Percentiles rank a stretch among this genome's conserved stretches.
These are phyloP conservation scores for Baccha elongata DNA, from an alignment of 2,888 invertebrate genomes.

Conservation along the genomic window DNA sequence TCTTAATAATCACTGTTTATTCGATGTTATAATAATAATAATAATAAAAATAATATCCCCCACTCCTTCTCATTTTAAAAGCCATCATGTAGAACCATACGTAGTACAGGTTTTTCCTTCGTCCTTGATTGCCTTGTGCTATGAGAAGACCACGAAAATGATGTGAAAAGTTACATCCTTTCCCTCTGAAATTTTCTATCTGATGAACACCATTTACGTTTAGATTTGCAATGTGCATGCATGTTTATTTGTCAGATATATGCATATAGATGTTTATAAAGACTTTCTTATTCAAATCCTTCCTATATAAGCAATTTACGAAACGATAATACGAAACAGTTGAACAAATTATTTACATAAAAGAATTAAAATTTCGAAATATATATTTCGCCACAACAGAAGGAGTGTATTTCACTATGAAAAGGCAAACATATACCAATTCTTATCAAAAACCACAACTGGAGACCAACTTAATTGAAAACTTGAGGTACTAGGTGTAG, in stretches of 20 bases:
- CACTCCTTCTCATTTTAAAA: neutral
- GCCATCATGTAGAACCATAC: neutral
- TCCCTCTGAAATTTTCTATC: conserved; percentile 14
- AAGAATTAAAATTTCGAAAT: conserved; percentile 62
- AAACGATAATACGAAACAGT: conserved; percentile 44
- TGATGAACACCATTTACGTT: conserved; percentile 49
- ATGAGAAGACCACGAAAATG: conserved; percentile 42
- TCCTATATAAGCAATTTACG: conserved; percentile 41
- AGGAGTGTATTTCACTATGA: neutral
- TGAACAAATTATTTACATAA: conserved; percentile 62
- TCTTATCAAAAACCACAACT: conserved; percentile 28
- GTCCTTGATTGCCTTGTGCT: conserved; percentile 12
- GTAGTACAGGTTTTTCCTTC: neutral
- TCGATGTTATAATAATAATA: neutral
- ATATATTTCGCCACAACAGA: neutral
- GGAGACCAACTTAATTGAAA: conserved; percentile 53
- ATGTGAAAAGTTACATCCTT: conserved; percentile 68
- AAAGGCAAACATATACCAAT: conserved; percentile 35
- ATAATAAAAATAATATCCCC: neutral
- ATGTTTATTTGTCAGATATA: neutral
- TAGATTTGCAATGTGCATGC: conserved; percentile 2
- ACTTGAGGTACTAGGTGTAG: neutral
- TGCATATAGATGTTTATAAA: neutral
- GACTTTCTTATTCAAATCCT: conserved; percentile 23
- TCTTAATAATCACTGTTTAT: neutral